Evolutionary conservation across 2,113 vertebrate genomes (phyloP), one percentile per base, ranked within the genome.

Genomic region (Scomber scombrus): DNA sequence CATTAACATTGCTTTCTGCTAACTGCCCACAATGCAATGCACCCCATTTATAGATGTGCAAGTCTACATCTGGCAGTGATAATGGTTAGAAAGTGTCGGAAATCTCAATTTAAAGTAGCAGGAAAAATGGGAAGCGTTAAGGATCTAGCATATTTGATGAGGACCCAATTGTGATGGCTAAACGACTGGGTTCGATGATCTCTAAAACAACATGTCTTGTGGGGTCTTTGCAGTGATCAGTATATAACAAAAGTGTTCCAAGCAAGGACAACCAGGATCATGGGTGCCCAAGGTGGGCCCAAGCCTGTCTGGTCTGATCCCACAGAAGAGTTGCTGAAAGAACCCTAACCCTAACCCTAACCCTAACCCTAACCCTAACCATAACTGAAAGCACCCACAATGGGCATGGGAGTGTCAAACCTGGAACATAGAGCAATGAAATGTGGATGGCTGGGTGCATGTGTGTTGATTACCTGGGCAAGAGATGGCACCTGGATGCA

Each of bases 321-420:
- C 11, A 61, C 56, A 61, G n/a, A 51, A 61, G 46, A 51, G 62
- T 62, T 23, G 46, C 70, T 31, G 70, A 72, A 72, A n/a, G n/a
- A n/a, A n/a, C n/a, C n/a, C n/a, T n/a, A n/a, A n/a, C n/a, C n/a
- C n/a, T n/a, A n/a, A n/a, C n/a, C n/a, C n/a, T n/a, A n/a, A n/a
- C n/a, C n/a, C n/a, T n/a, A n/a, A n/a, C n/a, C n/a, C n/a, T n/a
- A n/a, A n/a, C n/a, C n/a, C n/a, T n/a, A n/a, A n/a, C n/a, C n/a
- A n/a, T n/a, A n/a, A 26, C 11, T 2, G 34, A 40, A 40, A 40
- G 34, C 34, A 9, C 34, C 34, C 9, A 40, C 6, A 40, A 40
- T 40, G 31, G 31, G 31, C 31, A 34, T 34, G 34, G n/a, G 12
- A 47, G 45, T 7, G 7, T 64, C 43, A 49, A 45, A 64, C 26